Evolutionary conservation across 2,797 vertebrate genomes (phyloP).

Genomic region (Malurus splendens): DNA sequence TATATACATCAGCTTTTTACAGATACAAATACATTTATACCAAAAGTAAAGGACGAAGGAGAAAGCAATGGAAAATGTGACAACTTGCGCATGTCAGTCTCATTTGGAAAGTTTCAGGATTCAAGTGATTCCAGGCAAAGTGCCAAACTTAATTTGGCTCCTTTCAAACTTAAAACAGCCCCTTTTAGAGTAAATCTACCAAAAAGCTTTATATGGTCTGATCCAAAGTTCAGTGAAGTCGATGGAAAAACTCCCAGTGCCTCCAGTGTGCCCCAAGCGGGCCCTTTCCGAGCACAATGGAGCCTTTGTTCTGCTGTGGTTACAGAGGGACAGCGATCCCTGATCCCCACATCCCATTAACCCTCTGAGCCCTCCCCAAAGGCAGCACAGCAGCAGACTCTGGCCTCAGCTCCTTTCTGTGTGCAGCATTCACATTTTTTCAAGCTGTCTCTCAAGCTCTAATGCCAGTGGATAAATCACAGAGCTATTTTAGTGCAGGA

Average conservation of each 20-base stretch:
- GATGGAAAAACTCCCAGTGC: slow-evolving; percentile 39
- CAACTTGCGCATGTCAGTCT: slow-evolving; percentile 65
- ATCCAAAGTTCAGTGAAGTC: slow-evolving; percentile 41
- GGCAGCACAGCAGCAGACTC: not conserved
- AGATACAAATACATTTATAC: slow-evolving; percentile 59
- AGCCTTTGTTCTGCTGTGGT: slow-evolving; percentile 12
- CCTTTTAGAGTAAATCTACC: slow-evolving; percentile 69
- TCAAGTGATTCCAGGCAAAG: slow-evolving; percentile 81
- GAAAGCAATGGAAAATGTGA: slow-evolving; percentile 75
- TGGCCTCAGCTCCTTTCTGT: not conserved
- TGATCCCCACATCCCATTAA: not conserved
- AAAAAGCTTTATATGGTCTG: slow-evolving; percentile 61
- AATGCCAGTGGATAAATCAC: slow-evolving; percentile 14
- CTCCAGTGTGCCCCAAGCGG: not conserved
- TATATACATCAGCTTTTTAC: slow-evolving; percentile 67
- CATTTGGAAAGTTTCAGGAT: slow-evolving; percentile 73
- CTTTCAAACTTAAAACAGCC: slow-evolving; percentile 67
- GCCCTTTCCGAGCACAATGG: slow-evolving; percentile 17
- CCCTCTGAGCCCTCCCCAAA: not conserved
- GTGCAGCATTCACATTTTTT: not conserved
- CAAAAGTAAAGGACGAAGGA: slow-evolving; percentile 40
- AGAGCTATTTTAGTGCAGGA: slow-evolving; percentile 26
- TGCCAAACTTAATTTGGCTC: slow-evolving; percentile 73
- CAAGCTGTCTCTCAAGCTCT: slow-evolving; percentile 7
- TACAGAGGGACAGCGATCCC: not conserved